phyloP scores from a whole-genome alignment of 2,113 vertebrate species.

The Andinoacara biseriatus region DNA sequence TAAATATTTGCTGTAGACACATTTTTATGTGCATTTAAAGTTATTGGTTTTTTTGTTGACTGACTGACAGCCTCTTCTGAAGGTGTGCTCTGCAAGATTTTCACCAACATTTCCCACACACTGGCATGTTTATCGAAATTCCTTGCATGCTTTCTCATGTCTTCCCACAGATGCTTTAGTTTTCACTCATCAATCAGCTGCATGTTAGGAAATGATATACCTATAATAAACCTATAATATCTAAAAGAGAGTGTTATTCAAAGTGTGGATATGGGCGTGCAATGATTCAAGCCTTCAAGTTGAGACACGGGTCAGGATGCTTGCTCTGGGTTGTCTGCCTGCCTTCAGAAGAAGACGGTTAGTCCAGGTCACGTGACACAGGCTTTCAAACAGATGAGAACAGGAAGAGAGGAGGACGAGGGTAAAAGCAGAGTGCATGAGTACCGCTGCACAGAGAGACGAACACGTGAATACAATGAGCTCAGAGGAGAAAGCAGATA shows the following conservation, averaged over 20 bases:
- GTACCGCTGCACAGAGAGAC: slow-evolving; percentile 35
- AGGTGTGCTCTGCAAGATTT: not conserved
- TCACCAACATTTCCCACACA: slow-evolving; percentile 9
- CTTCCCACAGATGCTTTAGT: slow-evolving; percentile 21
- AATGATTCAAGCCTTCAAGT: slow-evolving; percentile 40
- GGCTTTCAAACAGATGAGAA: slow-evolving; percentile 57
- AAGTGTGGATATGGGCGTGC: slow-evolving; percentile 24
- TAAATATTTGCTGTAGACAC: rapidly evolving
- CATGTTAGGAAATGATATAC: not conserved
- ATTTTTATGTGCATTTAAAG: not conserved
- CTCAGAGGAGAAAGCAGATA: slow-evolving; percentile 13
- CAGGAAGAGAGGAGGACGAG: slow-evolving; percentile 22
- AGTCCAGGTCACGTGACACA: slow-evolving; percentile 62
- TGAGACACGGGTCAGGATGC: slow-evolving; percentile 42
- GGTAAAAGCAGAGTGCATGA: slow-evolving; percentile 45
- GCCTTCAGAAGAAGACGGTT: slow-evolving; percentile 53
- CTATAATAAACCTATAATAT: slow-evolving; percentile 11
- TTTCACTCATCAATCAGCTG: not conserved
- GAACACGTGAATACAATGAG: slow-evolving; percentile 34
- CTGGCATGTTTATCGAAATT: slow-evolving; percentile 23
- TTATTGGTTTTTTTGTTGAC: not conserved
- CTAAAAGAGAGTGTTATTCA: slow-evolving; percentile 10
- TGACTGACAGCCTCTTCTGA: not conserved
- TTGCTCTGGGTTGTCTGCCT: slow-evolving; percentile 51
- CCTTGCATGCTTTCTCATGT: slow-evolving; percentile 18